phyloP scores from a whole-genome alignment of 30 jellyfish, hydroid and myxozoan genomes.

The Turritopsis dohrnii region DNA sequence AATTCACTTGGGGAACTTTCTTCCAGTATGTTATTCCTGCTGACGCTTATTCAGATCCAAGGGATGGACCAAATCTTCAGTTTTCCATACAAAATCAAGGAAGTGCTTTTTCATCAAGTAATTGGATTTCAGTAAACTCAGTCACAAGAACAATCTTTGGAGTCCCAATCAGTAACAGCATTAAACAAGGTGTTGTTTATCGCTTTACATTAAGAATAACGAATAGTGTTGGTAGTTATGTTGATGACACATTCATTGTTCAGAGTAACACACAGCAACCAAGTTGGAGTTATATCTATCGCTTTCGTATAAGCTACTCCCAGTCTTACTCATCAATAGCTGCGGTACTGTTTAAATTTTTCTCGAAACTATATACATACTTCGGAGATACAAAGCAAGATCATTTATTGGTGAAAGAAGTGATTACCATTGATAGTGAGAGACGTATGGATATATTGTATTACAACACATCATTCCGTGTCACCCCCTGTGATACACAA shows the following conservation, averaged over 20 bases:
- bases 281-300: slow-evolving; percentile 23
- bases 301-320: slow-evolving; percentile 25
- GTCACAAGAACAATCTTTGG: slow-evolving; percentile 52
- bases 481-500: slow-evolving; percentile 46
- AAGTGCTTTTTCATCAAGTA: slow-evolving; percentile 28
- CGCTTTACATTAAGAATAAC: slow-evolving; percentile 42
- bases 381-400: slow-evolving; percentile 38
- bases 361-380: slow-evolving; percentile 24
- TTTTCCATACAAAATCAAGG: slow-evolving; percentile 31
- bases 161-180: slow-evolving; percentile 34
- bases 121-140: slow-evolving; percentile 63
- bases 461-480: slow-evolving; percentile 49
- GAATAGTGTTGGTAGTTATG: slow-evolving; percentile 39
- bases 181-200: slow-evolving; percentile 18
- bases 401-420: slow-evolving; percentile 35
- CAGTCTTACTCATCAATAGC: slow-evolving; percentile 34
- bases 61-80: slow-evolving; percentile 30
- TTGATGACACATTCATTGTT: slow-evolving; percentile 48
- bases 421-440: slow-evolving; percentile 27
- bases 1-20: slow-evolving; percentile 43
- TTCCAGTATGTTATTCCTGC: slow-evolving; percentile 41
- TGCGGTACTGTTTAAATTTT: slow-evolving; percentile 31
- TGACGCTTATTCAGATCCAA: slow-evolving; percentile 57
- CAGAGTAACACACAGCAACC: slow-evolving; percentile 37
- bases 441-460: slow-evolving; percentile 38